A percentile compares a stretch with the other conserved stretches of the same genome.
Conservation (phyloP, 2,113 vertebrate species). For the Sarotherodon lohbergeri region DNA sequence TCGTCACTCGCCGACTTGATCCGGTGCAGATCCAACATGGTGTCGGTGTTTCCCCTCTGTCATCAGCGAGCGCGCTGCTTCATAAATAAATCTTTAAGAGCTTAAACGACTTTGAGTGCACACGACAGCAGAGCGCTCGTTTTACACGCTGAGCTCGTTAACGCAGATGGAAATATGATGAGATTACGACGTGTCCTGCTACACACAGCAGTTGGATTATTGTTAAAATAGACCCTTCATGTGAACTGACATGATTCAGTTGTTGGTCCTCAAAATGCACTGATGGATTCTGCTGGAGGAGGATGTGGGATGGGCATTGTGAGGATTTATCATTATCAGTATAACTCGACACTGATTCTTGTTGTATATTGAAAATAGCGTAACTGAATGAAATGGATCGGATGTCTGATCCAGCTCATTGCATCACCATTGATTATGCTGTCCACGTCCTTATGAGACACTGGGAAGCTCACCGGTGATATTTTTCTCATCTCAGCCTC, state of each 20-base stretch:
- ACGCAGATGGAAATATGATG: background rate
- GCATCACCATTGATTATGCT: fast-evolving
- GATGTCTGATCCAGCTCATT: background rate
- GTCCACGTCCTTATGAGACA: fast-evolving
- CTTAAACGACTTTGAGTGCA: background rate
- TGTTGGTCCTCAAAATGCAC: background rate
- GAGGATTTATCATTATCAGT: background rate
- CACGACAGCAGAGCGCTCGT: background rate
- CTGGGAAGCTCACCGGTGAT: background rate
- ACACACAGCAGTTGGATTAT: background rate
- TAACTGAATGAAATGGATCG: fast-evolving
- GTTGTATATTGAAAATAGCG: fast-evolving
- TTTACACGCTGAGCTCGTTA: background rate
- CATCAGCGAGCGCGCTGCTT: background rate
- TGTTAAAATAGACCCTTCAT: background rate
- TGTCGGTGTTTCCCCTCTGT: background rate
- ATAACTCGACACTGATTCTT: background rate
- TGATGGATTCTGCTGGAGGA: background rate
- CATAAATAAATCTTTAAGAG: background rate
- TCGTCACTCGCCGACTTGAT: background rate
- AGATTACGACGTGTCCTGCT: background rate
- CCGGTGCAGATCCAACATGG: background rate
- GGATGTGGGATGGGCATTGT: background rate
- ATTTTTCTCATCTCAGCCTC: background rate
- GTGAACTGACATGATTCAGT: background rate